Percentiles rank a stretch among this genome's conserved stretches.
These are phyloP conservation scores for Rhinolophus sinicus DNA, from an alignment of 2,113 vertebrate genomes.

Conservation along the genomic window DNA sequence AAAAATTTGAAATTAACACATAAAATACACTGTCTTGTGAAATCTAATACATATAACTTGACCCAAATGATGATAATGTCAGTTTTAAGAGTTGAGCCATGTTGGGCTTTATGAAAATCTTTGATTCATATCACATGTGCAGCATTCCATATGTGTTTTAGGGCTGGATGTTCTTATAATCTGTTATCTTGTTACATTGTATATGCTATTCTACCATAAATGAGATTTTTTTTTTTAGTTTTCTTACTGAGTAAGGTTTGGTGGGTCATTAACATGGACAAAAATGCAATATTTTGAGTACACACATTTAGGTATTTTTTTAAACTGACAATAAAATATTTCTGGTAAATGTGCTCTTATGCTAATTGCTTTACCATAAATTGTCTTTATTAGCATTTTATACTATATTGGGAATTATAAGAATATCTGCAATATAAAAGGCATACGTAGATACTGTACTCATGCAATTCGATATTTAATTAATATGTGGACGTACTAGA, in stretches of 20 bases:
- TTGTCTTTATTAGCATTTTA: not conserved
- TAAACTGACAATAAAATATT: not conserved
- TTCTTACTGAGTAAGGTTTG: not conserved
- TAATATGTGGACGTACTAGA: not conserved
- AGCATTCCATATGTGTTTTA: not conserved
- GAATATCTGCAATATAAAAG: not conserved
- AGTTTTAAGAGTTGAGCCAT: not conserved
- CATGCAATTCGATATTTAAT: not conserved
- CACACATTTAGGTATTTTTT: not conserved
- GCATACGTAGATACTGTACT: not conserved
- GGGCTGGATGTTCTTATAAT: not conserved
- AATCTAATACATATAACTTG: not conserved
- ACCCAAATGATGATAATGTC: not conserved
- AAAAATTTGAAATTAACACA: conserved; percentile 2
- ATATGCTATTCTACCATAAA: not conserved
- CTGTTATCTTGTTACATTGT: not conserved
- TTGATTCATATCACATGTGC: not conserved
- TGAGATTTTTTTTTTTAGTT: not conserved
- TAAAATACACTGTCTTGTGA: not conserved
- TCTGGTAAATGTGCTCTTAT: not conserved
- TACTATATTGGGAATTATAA: not conserved
- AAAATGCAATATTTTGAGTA: not conserved
- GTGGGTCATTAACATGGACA: not conserved
- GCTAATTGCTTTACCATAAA: not conserved
- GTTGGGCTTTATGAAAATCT: not conserved